Base-by-base conservation (phyloP, 2,888 invertebrate species). In the Leucoptera coffeella region DNA sequence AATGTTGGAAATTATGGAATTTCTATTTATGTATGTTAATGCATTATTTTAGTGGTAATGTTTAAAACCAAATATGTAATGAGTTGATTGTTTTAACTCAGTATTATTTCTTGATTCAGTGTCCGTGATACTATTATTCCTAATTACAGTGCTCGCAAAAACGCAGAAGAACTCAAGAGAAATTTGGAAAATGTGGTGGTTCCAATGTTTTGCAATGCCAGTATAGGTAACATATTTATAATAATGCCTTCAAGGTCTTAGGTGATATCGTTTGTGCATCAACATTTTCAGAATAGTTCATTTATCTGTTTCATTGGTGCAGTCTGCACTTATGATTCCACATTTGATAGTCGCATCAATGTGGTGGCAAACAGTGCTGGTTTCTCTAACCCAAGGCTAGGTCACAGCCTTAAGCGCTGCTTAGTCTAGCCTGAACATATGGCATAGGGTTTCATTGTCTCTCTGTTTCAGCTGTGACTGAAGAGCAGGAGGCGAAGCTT, bases 161-260 rank as follows among this genome's bases (percentile, higher is more conserved):
- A 90, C 73, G 87, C 89, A 33, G 86, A 88, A 61, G 90, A 91
- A 53, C 77, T 97, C 57, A 90, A 93, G 73, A 85, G 86, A 65
- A 85, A 89, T 50, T 77, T 99, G 65, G 93, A 94, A 74, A 83
- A 82, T 52, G 92, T 95, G 46, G 94, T 97, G 43, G 90, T 96
- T 47, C 94, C 96, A 43, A 92, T 97, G 85, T 99, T 95, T 76
- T 95, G 95, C 72, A 90, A 89, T 60, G 85, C 95, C 39, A 83
- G 85, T 56, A 77, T 86, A 51, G 82, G 82, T 60, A 75, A 73
- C 72, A 60, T 60, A 62, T 67, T 69, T 67, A 58, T 67, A 65
- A 64, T 69, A 69, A 69, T 64, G 67, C 50, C 57, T 52, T 65
- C 62, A 50, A 64, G 61, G 56, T 53, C 43, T 10, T 19, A 19